Base-by-base conservation (phyloP, 2,888 invertebrate species). In the Andrena flavipes region DNA sequence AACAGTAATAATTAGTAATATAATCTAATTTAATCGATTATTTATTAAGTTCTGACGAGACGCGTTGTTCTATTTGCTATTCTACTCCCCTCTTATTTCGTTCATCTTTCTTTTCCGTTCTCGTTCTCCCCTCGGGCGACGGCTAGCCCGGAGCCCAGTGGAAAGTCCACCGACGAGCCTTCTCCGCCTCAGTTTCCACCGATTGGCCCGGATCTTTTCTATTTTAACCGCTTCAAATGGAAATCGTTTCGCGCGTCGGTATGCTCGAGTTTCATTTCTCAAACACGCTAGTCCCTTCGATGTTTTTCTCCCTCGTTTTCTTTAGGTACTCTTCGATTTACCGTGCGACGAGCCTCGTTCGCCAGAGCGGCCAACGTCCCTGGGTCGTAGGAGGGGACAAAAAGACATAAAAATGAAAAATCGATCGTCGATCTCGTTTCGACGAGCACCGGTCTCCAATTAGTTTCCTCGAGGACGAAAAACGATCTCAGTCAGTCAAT, bases 11-110 rank as follows among this genome's bases (percentile, higher is more conserved):
- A 93, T 92, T 93, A 93, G 92, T 92, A 91, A 92, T 92, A 89
- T 93, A 93, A 93, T 92, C 92, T 94, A 93, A 93, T 94, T 94
- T 94, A 94, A 94, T 91, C 91, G 90, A 93, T 94, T 94, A 93
- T 94, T 94, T 94, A 94, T 94, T 93, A 93, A 93, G 93, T 93
- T 80, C 93, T 90, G 90, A 90, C 85, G 85, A 87, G 88, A 88
- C 84, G 91, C 92, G 92, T 91, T 92, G 91, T 88, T 91, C 92
- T 90, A 76, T 59, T 77, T 91, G 90, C 88, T 91, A 90, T 89
- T 89, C 88, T 90, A 89, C 84, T 90, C 33, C 56, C 54, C 68
- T 54, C 54, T 23, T 68, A 30, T 64, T 48, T 48, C 10, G 49
- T 48, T n/a, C n/a, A 10, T 8, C 8, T 35, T 29, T 48, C 7